Base-by-base conservation (phyloP, 2,888 invertebrate genomes). In the Phanerotoma sp. region DNA sequence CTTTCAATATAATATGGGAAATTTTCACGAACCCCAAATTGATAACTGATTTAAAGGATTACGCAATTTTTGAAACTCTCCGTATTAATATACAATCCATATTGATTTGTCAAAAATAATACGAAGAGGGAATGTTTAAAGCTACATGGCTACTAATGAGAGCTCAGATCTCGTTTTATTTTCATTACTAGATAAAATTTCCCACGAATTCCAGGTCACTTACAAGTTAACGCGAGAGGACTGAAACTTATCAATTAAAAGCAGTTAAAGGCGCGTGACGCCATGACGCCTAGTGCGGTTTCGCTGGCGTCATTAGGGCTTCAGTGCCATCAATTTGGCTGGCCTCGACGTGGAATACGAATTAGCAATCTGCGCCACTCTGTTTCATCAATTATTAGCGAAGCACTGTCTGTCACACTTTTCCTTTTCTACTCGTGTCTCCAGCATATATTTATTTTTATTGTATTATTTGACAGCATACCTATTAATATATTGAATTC, bases 281-380 rank as follows among this genome's bases (percentile, higher is more conserved):
- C 30, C 25, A 25, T 25, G 40, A 49, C 25, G 47, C 54, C 37
- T 50, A 38, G 11, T 49, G 40, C 47, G 37, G 37, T 49, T 41
- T 49, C 38, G 38, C 20, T 44, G 35, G 38, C 55, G 42, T 51
- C 55, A 55, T 51, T 51, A 55, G 38, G 40, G 53, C 20, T 54
- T 47, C 50, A 45, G 51, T 58, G 51, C 57, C 62, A 62, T 62
- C 60, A 62, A 62, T 62, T 60, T 60, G 48, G 44, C 53, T 28
- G 44, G 33, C 18, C 52, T 55, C 58, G 60, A 67, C 64, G 61
- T 44, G 61, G 60, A 60, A 64, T 63, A 67, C 66, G 66, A 69
- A 69, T 69, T 69, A 69, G 65, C 69, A 65, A 69, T 67, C 65
- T 59, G 62, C 53, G 63, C 54, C 60, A 53, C 57, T 62, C 54